These are phyloP conservation scores for Oxyura jamaicensis DNA, from an alignment of 2,113 vertebrate species.

Conservation along the genomic window DNA sequence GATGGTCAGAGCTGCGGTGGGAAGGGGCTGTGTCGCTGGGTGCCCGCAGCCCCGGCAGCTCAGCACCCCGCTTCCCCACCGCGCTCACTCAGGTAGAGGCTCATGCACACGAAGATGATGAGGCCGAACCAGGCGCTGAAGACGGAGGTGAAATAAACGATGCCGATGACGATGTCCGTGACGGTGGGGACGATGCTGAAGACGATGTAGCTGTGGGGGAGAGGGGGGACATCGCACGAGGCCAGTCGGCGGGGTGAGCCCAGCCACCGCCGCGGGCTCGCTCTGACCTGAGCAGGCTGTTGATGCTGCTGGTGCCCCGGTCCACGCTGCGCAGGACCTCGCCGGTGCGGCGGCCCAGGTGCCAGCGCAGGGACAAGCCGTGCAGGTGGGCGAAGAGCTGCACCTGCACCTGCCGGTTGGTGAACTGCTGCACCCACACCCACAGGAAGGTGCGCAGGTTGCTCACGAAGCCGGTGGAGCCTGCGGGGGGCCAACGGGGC, in stretches of 20 bases:
- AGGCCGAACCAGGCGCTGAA: slow-evolving; percentile 98
- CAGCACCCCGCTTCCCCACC: too few species aligned
- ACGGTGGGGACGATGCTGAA: slow-evolving; percentile 95
- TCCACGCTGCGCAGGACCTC: slow-evolving; percentile 93
- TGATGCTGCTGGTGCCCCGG: slow-evolving; percentile 91
- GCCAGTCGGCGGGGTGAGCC: rapidly evolving
- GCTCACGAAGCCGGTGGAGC: slow-evolving; percentile 88
- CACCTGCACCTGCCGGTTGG: slow-evolving; percentile 87
- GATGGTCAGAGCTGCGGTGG: slow-evolving; percentile 86
- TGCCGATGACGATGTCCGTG: slow-evolving; percentile 90
- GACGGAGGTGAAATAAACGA: slow-evolving; percentile 89
- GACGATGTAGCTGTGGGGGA: slow-evolving; percentile 86
- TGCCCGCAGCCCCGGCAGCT: neutral
- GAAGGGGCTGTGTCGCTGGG: neutral
- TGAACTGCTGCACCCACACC: slow-evolving; percentile 97
- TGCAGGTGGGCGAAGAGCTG: slow-evolving; percentile 91
- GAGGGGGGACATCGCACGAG: neutral
- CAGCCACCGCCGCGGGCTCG: rapidly evolving
- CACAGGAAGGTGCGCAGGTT: slow-evolving; percentile 93
- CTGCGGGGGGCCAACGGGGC: slow-evolving; percentile 8
- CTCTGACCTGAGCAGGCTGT: slow-evolving; percentile 89
- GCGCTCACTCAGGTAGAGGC: slow-evolving; percentile 92
- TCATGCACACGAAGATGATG: slow-evolving; percentile 95
- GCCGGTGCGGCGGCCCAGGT: slow-evolving; percentile 90
- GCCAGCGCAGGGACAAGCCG: slow-evolving; percentile 91